Conservation (phyloP, 30 jellyfish, hydroid and myxozoan genomes). For the Aurelia coerulea region DNA sequence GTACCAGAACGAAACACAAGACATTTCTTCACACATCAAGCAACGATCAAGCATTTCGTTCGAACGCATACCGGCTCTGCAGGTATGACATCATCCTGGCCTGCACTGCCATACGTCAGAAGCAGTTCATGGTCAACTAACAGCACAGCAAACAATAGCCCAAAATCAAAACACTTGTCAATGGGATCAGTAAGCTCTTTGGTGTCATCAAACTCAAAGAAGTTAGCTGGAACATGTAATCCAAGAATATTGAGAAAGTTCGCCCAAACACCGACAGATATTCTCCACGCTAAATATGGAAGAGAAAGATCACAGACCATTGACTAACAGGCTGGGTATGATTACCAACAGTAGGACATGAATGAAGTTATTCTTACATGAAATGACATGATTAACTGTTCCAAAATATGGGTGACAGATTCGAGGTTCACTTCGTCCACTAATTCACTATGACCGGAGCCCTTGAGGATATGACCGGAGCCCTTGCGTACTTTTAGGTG, state of each 20-base stretch:
- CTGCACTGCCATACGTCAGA: constrained; percentile 19
- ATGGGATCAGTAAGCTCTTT: constrained; percentile 20
- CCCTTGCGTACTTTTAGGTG: too few species aligned
- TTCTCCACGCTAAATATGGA: constrained; percentile 23
- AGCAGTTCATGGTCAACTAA: not conserved
- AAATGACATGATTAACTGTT: too few species aligned
- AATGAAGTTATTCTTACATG: too few species aligned
- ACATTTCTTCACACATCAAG: constrained; percentile 44
- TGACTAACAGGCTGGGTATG: not conserved
- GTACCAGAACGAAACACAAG: constrained; percentile 66
- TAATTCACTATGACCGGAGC: too few species aligned
- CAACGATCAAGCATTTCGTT: constrained; percentile 36
- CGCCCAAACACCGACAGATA: constrained; percentile 20
- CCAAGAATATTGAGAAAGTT: constrained; percentile 20
- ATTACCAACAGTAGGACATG: too few species aligned
- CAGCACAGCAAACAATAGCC: not conserved
- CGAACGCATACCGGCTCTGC: constrained; percentile 5
- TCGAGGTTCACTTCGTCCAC: too few species aligned
- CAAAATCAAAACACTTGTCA: not conserved
- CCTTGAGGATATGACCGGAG: too few species aligned
- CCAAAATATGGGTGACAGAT: too few species aligned
- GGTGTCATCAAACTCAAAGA: not conserved
- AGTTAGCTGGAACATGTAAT: constrained; percentile 21
- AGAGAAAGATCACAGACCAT: constrained; percentile 45
- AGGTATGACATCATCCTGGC: constrained; percentile 48